Evolutionary conservation across 2,113 vertebrate genomes (phyloP).

Genomic region (Leucosticte australis): DNA sequence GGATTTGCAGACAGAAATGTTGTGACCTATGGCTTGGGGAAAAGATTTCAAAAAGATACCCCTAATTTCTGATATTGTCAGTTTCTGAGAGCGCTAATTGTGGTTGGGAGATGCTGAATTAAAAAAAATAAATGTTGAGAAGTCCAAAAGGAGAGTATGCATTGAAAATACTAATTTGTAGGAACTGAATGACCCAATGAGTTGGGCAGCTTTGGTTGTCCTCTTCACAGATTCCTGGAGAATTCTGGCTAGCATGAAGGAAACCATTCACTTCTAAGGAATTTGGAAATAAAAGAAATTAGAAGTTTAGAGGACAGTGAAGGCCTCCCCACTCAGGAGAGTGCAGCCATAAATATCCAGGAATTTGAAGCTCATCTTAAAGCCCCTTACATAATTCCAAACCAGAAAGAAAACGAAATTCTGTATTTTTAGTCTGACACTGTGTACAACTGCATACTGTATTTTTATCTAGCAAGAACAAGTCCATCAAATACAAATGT

Average conservation of each 20-base stretch:
- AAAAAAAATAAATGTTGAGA: background rate
- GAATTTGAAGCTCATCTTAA: background rate
- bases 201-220: background rate
- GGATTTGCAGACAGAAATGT: background rate
- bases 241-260: background rate
- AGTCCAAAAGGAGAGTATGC: background rate
- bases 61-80: background rate
- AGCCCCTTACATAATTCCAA: background rate
- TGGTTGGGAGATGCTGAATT: background rate
- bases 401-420: background rate
- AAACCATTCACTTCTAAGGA: background rate
- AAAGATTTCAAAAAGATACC: background rate
- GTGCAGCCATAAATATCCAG: background rate
- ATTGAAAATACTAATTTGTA: background rate
- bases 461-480: slow-evolving; percentile 43
- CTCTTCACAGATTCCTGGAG: background rate
- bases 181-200: background rate
- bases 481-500: slow-evolving; percentile 62
- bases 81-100: background rate
- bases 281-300: background rate
- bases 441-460: background rate
- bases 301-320: background rate
- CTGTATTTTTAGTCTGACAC: background rate
- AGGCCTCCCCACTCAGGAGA: background rate
- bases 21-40: background rate